These are phyloP conservation scores for Melipona quadrifasciata DNA, from an alignment of 1,140 invertebrate species.

Conservation along the genomic window DNA sequence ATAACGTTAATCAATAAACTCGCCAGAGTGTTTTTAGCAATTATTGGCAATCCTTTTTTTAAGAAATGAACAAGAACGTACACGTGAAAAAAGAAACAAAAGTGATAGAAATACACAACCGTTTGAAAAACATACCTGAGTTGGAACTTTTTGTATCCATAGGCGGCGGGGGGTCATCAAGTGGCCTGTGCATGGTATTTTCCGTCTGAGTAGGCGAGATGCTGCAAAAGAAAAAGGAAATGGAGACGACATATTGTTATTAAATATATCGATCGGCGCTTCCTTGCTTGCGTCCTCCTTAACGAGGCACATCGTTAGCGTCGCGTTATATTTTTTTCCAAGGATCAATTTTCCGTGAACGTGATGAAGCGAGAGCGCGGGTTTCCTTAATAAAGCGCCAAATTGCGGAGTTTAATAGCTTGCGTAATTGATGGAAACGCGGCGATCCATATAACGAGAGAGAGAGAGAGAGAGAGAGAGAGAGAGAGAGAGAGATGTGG, in stretches of 20 bases:
- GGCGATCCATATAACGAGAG: constrained; percentile 18
- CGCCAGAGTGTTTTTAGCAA: not conserved
- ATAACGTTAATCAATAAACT: not conserved
- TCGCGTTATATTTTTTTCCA: constrained; percentile 4
- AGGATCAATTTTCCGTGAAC: constrained; percentile 11
- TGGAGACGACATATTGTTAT: constrained; percentile 4
- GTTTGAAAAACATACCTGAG: constrained; percentile 80
- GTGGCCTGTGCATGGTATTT: constrained; percentile 89
- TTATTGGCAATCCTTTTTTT: not conserved
- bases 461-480: too few species aligned
- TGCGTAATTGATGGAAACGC: constrained; percentile 38
- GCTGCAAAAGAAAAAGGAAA: constrained; percentile 80
- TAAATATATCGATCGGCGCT: constrained; percentile 11
- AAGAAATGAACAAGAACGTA: not conserved
- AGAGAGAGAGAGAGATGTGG: not conserved
- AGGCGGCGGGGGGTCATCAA: constrained; percentile 88
- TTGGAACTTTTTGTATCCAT: constrained; percentile 89
- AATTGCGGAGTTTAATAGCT: constrained; percentile 23
- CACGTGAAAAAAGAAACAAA: not conserved
- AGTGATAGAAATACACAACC: not conserved
- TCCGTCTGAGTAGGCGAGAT: constrained; percentile 86
- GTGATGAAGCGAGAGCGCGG: not conserved
- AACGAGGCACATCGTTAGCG: constrained; percentile 40
- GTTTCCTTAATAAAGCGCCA: constrained; percentile 25
- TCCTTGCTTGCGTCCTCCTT: not conserved